Evolutionary conservation across 2,113 vertebrate genomes (phyloP).

Genomic region (Condylura cristata): DNA sequence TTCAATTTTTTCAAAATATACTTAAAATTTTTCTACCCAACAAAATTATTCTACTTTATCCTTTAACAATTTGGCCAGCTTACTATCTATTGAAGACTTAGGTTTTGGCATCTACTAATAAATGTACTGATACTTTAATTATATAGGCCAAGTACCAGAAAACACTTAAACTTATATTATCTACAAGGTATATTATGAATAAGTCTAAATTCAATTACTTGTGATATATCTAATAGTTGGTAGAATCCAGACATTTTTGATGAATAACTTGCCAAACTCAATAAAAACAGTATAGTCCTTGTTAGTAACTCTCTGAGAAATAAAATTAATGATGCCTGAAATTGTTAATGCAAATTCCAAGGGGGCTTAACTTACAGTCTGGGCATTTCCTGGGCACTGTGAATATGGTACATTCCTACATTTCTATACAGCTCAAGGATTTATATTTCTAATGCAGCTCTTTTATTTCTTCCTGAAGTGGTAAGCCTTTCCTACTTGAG

Average conservation of each 20-base stretch:
- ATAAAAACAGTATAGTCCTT: neutral
- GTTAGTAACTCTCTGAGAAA: neutral
- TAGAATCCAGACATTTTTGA: neutral
- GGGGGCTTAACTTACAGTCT: neutral
- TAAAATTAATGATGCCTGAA: neutral
- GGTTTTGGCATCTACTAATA: neutral
- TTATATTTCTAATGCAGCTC: neutral
- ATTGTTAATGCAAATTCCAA: neutral
- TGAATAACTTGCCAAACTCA: neutral
- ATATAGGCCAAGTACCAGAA: neutral
- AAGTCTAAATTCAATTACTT: neutral
- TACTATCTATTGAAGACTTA: neutral
- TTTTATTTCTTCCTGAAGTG: neutral
- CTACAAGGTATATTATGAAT: neutral
- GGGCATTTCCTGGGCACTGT: neutral
- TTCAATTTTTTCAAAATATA: neutral
- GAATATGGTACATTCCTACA: neutral
- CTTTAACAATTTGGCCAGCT: neutral
- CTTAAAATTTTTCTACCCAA: neutral
- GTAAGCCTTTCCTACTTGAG: neutral
- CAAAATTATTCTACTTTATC: neutral
- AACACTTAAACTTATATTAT: neutral
- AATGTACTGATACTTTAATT: neutral
- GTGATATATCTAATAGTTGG: neutral
- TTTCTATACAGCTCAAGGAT: neutral